Evolutionary conservation across 2,888 invertebrate species (phyloP), one percentile per base, ranked within the genome.

Genomic region (Eupeodes latifasciatus): DNA sequence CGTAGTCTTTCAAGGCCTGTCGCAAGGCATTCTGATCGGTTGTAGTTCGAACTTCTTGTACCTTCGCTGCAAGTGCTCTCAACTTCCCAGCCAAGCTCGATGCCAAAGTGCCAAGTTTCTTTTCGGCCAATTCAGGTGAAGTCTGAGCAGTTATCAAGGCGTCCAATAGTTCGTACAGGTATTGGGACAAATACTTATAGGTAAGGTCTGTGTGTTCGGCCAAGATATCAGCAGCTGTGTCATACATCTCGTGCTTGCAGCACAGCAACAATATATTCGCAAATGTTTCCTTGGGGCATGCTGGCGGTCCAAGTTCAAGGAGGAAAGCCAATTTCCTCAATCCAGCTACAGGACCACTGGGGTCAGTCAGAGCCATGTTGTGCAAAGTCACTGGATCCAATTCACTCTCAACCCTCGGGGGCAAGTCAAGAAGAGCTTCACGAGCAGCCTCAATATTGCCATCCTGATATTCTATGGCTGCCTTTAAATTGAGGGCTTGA

Each of bases 401-500:
- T 94, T 99, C 99, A 92, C 98, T 98, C 93, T 99, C 99, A 10
- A 98, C 97, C 89, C 99, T 95, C 0, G 98, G 98, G 4, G 98
- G 98, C 96, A 98, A 96, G 92, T 98, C 98, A 4, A 96, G 96
- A 47, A 98, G 93, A 0, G 98, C 98, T 94, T 98, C 98, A 90
- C 96, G 95, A 0, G 98, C 97, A 4, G 97, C 97, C 91, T 98
- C 97, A 91, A 96, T 94, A 93, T 98, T 97, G 93, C 97, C 97
- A 72, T 97, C 95, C 92, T 98, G 98, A 94, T 98, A 99, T 94
- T 99, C 99, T 91, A 99, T 98, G 5, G 99, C 99, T 11, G 99
- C 99, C 94, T 99, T 99, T 34, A 99, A 95, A 94, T 99, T 99
- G 92, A 99, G 98, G 0, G 99, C 99, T 94, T 99, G 99, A 12